phyloP scores from a whole-genome alignment of 2,113 vertebrate species.

The Nothobranchius furzeri region DNA sequence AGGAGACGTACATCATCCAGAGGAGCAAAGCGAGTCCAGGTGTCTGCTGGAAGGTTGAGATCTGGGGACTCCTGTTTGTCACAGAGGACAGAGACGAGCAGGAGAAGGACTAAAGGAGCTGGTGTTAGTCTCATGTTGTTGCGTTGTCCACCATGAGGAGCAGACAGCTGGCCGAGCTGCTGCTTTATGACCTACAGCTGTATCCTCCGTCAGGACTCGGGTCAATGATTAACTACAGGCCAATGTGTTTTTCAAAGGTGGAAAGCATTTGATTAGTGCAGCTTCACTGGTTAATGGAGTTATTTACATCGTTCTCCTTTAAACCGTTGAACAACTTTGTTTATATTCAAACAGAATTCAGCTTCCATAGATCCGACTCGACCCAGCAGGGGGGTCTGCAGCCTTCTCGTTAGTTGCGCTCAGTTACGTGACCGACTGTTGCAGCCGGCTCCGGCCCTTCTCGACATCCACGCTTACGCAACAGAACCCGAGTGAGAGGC shows the following conservation, averaged over 20 bases:
- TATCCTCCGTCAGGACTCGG: conserved; percentile 34
- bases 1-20: conserved; percentile 89
- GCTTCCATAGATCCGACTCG: too few species aligned
- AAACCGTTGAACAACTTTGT: too few species aligned
- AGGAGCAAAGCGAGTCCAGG: conserved; percentile 84
- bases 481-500: conserved; percentile 8
- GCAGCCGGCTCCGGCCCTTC: too few species aligned
- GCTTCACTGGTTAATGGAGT: too few species aligned
- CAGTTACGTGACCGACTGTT: too few species aligned
- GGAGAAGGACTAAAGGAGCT: conserved; percentile 52
- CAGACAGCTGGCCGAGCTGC: neutral
- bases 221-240: conserved; percentile 70
- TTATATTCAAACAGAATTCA: too few species aligned
- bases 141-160: conserved; percentile 4
- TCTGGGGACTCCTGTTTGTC: conserved; percentile 41
- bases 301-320: too few species aligned
- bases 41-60: conserved; percentile 52
- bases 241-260: neutral
- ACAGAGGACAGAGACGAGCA: conserved; percentile 72
- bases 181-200: conserved; percentile 19
- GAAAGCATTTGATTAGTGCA: too few species aligned
- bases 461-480: conserved; percentile 38
- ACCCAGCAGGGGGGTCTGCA: too few species aligned
- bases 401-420: too few species aligned
- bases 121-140: conserved; percentile 73